phyloP scores from a whole-genome alignment of 2,888 invertebrate species.

The Phyto melanocephala region DNA sequence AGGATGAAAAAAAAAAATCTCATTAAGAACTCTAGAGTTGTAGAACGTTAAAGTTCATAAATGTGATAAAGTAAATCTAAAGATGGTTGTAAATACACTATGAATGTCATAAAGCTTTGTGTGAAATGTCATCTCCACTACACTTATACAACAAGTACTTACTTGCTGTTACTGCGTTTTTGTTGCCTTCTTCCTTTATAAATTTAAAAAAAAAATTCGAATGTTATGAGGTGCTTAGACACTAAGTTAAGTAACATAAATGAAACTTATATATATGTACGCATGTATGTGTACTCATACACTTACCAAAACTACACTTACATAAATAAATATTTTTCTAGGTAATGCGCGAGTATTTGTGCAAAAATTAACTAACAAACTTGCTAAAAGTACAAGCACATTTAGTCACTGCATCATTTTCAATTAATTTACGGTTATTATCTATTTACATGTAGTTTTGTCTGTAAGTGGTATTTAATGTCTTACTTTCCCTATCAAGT shows the following conservation, averaged over 20 bases:
- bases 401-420: background rate
- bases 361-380: background rate
- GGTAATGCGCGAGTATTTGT: background rate
- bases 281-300: no score
- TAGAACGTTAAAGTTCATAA: slow-evolving; percentile 52
- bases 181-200: background rate
- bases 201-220: background rate
- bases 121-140: slow-evolving; percentile 48
- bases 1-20: slow-evolving; percentile 25
- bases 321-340: no score
- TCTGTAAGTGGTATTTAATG: background rate
- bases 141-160: slow-evolving; percentile 15
- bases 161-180: background rate
- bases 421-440: background rate
- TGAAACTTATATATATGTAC: background rate
- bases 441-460: background rate
- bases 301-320: no score
- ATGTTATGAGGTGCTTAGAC: slow-evolving; percentile 3
- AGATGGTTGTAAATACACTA: slow-evolving; percentile 47
- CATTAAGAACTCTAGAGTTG: slow-evolving; percentile 48
- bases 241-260: slow-evolving; percentile 10
- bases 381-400: background rate
- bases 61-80: slow-evolving; percentile 49
- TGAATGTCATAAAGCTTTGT: slow-evolving; percentile 54
- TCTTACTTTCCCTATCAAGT: no score